Conservation (phyloP, 2,888 invertebrate species). For the Hofmannophila pseudospretella region DNA sequence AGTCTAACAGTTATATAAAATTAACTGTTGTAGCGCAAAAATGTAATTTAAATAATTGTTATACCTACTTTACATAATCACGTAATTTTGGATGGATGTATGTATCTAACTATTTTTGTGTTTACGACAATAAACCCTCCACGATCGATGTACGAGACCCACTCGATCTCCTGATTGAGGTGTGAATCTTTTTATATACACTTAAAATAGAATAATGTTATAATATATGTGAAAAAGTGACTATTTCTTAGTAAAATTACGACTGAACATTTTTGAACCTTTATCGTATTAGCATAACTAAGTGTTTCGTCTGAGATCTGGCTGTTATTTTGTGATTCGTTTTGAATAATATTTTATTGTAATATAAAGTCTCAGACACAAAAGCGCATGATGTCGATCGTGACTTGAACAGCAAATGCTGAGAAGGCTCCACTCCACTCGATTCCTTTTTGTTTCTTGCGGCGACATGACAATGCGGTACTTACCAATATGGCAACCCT, state of each 20-base stretch:
- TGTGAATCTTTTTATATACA: constrained; percentile 41
- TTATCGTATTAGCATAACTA: constrained; percentile 51
- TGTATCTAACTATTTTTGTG: constrained; percentile 18
- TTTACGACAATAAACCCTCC: constrained; percentile 37
- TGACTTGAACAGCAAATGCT: no score
- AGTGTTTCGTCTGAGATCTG: constrained; percentile 52
- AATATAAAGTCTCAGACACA: constrained; percentile 13
- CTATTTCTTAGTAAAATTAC: constrained; percentile 60
- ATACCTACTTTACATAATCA: background rate
- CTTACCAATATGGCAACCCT: background rate
- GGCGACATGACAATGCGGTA: no score
- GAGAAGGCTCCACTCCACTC: no score
- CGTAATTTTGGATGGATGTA: constrained; percentile 9
- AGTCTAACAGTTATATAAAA: no score
- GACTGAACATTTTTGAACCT: constrained; percentile 70
- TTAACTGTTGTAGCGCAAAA: no score
- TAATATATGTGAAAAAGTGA: constrained; percentile 33
- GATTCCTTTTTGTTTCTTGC: no score
- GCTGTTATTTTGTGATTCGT: constrained; percentile 59
- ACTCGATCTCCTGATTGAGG: constrained; percentile 29
- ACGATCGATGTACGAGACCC: constrained; percentile 18
- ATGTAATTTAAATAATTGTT: no score
- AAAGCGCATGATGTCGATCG: no score
- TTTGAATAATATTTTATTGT: constrained; percentile 34
- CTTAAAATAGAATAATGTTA: constrained; percentile 21